Percentiles rank a stretch among this genome's conserved stretches.
Conservation (phyloP, 1,140 invertebrate genomes). For the Ceratina australensis region DNA sequence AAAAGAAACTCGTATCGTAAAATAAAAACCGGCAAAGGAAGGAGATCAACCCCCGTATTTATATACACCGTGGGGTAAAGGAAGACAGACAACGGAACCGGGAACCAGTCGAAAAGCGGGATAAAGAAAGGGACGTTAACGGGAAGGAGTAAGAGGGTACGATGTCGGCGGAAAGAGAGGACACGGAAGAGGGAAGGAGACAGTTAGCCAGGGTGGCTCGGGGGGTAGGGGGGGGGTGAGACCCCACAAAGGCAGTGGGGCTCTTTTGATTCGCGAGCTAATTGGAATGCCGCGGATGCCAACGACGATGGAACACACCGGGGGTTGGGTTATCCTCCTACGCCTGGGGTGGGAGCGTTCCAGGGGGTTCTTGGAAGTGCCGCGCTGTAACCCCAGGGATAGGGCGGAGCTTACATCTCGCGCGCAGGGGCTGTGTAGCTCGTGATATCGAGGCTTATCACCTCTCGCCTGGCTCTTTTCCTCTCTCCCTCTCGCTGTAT, state of each 20-base stretch:
- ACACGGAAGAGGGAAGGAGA: constrained; percentile 61
- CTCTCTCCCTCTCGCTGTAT: constrained; percentile 5
- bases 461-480: constrained; percentile 44
- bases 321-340: constrained; percentile 67
- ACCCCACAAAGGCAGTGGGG: constrained; percentile 78
- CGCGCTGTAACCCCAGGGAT: constrained; percentile 63
- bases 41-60: background rate
- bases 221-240: constrained; percentile 72
- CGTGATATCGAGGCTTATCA: constrained; percentile 66
- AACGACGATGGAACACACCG: constrained; percentile 74
- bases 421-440: constrained; percentile 63
- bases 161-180: constrained; percentile 44
- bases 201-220: no score
- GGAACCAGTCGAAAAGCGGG: constrained; percentile 30
- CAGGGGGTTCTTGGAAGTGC: constrained; percentile 71
- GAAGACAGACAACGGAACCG: background rate
- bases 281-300: constrained; percentile 79
- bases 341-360: constrained; percentile 40
- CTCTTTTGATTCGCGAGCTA: constrained; percentile 80
- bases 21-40: background rate
- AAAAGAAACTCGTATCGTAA: background rate
- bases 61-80: background rate
- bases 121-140: background rate
- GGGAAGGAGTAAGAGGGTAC: constrained; percentile 2
- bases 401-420: constrained; percentile 75